phyloP scores from a whole-genome alignment of 2,797 vertebrate genomes.

The Chaenodraco wilsoni region DNA sequence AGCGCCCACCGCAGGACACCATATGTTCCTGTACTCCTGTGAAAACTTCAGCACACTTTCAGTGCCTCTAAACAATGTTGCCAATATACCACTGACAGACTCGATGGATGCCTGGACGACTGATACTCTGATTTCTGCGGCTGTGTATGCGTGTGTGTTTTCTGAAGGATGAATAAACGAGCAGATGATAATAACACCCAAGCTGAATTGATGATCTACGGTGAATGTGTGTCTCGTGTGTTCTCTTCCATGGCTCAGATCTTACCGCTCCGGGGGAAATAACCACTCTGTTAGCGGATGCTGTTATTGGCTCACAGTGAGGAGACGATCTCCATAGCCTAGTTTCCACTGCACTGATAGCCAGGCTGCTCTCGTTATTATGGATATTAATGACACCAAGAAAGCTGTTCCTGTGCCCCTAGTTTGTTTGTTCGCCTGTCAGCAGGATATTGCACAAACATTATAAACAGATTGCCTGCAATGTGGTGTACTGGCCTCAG shows the following conservation, averaged over 20 bases:
- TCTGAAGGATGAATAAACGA: slow-evolving; percentile 73
- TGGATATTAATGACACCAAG: slow-evolving; percentile 44
- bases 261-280: slow-evolving; percentile 47
- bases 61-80: slow-evolving; percentile 74
- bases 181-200: slow-evolving; percentile 58
- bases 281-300: slow-evolving; percentile 42
- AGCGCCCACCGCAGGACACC: slow-evolving; percentile 39
- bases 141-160: slow-evolving; percentile 50
- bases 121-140: slow-evolving; percentile 41
- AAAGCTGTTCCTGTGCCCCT: slow-evolving; percentile 37
- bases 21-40: slow-evolving; percentile 39
- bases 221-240: slow-evolving; percentile 39
- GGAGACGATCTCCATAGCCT: slow-evolving; percentile 40
- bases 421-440: slow-evolving; percentile 41
- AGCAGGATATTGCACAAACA: slow-evolving; percentile 36
- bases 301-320: slow-evolving; percentile 49
- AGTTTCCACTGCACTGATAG: slow-evolving; percentile 41
- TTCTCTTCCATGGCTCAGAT: slow-evolving; percentile 26
- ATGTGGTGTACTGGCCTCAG: slow-evolving; percentile 19
- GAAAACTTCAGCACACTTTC: slow-evolving; percentile 66
- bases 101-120: slow-evolving; percentile 46
- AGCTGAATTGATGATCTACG: slow-evolving; percentile 43
- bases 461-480: slow-evolving; percentile 43
- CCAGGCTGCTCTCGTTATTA: slow-evolving; percentile 42
- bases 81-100: slow-evolving; percentile 63